Base-by-base conservation (phyloP, 2,888 invertebrate species). In the Sesamia inferens region DNA sequence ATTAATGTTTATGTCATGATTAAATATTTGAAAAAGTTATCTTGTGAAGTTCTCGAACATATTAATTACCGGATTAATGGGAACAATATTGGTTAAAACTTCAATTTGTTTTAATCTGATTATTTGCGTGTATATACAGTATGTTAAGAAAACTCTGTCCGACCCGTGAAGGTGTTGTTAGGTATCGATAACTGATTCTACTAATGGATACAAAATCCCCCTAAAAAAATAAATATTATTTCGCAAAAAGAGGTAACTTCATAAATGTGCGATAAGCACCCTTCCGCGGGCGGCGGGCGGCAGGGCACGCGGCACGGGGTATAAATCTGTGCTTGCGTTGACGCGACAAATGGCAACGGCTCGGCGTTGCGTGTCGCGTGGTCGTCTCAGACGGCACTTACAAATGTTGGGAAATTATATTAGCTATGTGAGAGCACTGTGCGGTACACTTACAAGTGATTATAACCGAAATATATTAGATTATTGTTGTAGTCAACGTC, bases 11-110 rank as follows among this genome's bases (percentile, higher is more conserved):
- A 67, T 67, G 67, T 79, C 76, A 78, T 84, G 74, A 78, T 81
- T 82, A 84, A 82, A 84, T 81, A 87, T 86, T 86, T 68, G 22
- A 55, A 87, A 85, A 85, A 87, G 83, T 86, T 85, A 65, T 13
- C 59, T 62, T 14, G 24, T 66, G 47, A 66, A 80, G 55, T 68
- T 51, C 65, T 68, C 67, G 42, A 61, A 67, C 61, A 54, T 76
- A 13, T 22, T 54, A 73, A 58, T 76, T 65, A 24, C 16, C 4
- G 19, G 5, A 31, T 59, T 58, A 68, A 70, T 58, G 44, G 39
- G 5, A 66, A 65, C 13, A 71, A 54, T 68, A 68, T 71, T 48
- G 14, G 58, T 39, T 22, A 5, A n/a, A 57, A 59, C 16, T 51
- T 54, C 59, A 57, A 78, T 68, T 24, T 61, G 51, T 31, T 81